phyloP scores from a whole-genome alignment of 2,113 vertebrate genomes.

The Thymallus thymallus region DNA sequence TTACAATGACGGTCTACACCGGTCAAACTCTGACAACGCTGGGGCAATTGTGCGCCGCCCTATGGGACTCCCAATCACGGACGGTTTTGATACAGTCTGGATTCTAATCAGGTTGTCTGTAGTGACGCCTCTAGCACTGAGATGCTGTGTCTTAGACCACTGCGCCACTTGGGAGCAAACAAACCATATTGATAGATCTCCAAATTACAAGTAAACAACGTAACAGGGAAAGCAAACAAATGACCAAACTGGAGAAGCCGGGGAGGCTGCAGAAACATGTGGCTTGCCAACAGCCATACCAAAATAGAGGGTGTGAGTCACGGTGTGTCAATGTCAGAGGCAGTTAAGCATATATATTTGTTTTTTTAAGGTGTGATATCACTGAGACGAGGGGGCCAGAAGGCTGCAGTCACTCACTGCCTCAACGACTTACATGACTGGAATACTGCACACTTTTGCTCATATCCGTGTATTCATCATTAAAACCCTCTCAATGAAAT shows the following conservation, averaged over 20 bases:
- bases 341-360: slow-evolving; percentile 52
- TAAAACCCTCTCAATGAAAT: slow-evolving; percentile 40
- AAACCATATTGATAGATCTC: slow-evolving; percentile 68
- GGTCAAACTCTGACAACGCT: no score
- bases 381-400: slow-evolving; percentile 46
- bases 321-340: slow-evolving; percentile 60
- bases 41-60: no score
- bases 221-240: slow-evolving; percentile 59
- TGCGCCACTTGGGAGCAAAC: no score
- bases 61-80: no score
- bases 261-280: slow-evolving; percentile 31
- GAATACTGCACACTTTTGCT: slow-evolving; percentile 17
- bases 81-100: no score
- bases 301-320: slow-evolving; percentile 62
- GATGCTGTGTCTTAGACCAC: no score
- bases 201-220: slow-evolving; percentile 68
- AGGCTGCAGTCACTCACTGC: slow-evolving; percentile 49
- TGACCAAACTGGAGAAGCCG: slow-evolving; percentile 32
- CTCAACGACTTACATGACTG: slow-evolving; percentile 41
- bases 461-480: slow-evolving; percentile 19
- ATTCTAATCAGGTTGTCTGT: no score
- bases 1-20: no score
- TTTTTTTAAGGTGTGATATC: slow-evolving; percentile 57
- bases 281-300: slow-evolving; percentile 49
- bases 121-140: no score